Conservation (phyloP, 2,113 vertebrate genomes). For the Gadus chalcogrammus region DNA sequence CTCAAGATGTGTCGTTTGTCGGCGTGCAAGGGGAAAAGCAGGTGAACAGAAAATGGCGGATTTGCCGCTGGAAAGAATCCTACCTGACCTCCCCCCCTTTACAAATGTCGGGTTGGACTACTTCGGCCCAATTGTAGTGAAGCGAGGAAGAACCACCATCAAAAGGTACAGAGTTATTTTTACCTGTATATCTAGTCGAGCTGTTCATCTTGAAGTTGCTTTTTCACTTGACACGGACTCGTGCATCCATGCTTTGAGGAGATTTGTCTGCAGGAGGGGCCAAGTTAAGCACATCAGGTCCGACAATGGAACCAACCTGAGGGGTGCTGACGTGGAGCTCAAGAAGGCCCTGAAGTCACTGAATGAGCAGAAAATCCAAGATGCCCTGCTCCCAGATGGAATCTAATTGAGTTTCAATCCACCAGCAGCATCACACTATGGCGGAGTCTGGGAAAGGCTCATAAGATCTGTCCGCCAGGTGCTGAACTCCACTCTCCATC, state of each 20-base stretch:
- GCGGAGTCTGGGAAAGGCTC: neutral
- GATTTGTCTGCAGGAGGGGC: neutral
- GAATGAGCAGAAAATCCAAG: neutral
- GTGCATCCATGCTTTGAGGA: neutral
- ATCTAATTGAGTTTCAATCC: neutral
- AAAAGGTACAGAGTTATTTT: neutral
- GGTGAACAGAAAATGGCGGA: neutral
- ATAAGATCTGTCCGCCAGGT: neutral
- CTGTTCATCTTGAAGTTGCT: neutral
- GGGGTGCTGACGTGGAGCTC: neutral
- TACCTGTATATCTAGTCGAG: neutral
- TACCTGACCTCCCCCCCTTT: neutral
- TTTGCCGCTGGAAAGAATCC: neutral
- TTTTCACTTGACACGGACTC: neutral
- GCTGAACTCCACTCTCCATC: neutral
- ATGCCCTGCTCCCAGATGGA: neutral
- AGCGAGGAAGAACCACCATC: neutral
- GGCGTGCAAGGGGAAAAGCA: neutral
- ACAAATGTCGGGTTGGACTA: neutral
- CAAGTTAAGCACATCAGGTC: too few relatives aligned
- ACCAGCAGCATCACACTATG: neutral
- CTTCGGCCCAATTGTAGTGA: neutral
- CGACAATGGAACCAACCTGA: neutral
- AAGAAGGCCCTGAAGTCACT: neutral
- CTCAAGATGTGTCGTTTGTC: too few relatives aligned